phyloP scores from a whole-genome alignment of 2,888 invertebrate genomes.

The Allolobophora icterica region DNA sequence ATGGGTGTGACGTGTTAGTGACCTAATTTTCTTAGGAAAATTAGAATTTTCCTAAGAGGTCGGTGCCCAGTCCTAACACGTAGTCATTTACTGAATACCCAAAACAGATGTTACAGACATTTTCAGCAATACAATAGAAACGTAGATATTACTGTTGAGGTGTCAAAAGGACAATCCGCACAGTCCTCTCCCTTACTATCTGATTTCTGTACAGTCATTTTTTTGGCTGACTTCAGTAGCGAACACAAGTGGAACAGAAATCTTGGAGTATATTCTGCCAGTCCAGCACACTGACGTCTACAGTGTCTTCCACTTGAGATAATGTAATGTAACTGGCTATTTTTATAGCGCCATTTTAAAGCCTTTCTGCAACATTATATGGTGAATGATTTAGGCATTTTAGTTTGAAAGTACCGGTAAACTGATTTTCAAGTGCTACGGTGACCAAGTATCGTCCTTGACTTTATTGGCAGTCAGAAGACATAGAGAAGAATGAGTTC shows the following conservation, averaged over 20 bases:
- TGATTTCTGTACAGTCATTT: neutral
- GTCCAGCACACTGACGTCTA: neutral
- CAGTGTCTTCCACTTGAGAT: neutral
- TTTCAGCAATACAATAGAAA: too few relatives aligned
- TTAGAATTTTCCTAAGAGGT: too few relatives aligned
- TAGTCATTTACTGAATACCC: too few relatives aligned
- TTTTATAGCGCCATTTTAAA: neutral
- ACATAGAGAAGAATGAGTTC: neutral
- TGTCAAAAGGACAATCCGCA: too few relatives aligned
- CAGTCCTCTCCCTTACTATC: neutral
- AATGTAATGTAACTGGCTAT: neutral
- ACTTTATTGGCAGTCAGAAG: neutral
- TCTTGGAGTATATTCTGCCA: neutral
- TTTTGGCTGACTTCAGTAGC: neutral
- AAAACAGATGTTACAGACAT: too few relatives aligned
- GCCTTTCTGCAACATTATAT: neutral
- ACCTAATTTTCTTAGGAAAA: too few relatives aligned
- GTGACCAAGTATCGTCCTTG: too few relatives aligned
- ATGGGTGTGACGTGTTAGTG: too few relatives aligned
- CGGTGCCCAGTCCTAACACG: too few relatives aligned
- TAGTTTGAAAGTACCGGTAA: too few relatives aligned
- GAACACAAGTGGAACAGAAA: neutral
- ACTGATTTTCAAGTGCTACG: neutral
- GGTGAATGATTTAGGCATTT: neutral
- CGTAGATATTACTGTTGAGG: too few relatives aligned